Evolutionary conservation across 2,113 vertebrate genomes (phyloP).

Genomic region (Boulengerochromis microlepis): DNA sequence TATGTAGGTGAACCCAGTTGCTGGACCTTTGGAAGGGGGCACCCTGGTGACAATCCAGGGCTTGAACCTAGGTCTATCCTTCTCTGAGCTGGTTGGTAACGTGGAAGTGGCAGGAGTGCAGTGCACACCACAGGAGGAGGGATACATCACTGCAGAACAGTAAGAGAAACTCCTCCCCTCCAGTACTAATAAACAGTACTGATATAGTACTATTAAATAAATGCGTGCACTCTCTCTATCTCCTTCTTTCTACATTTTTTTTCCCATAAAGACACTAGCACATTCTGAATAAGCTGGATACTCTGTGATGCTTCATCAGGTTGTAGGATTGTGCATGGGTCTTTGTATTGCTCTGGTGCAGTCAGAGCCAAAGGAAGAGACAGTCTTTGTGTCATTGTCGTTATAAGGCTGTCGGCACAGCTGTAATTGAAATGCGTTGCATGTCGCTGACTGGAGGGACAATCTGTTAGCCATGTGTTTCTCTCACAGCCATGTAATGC

Average conservation of each 20-base stretch:
- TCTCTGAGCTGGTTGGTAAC: constrained; percentile 86
- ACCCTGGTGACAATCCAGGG: constrained; percentile 91
- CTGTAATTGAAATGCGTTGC: constrained; percentile 77
- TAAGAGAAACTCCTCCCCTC: constrained; percentile 63
- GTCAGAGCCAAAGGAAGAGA: constrained; percentile 39
- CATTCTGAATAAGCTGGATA: neutral
- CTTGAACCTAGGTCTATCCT: constrained; percentile 88
- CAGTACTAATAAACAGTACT: neutral
- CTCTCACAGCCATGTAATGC: constrained; percentile 79
- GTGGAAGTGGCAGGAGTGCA: constrained; percentile 89
- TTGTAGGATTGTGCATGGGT: constrained; percentile 12
- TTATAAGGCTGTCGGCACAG: constrained; percentile 45
- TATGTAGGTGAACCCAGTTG: constrained; percentile 83
- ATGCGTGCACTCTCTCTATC: neutral
- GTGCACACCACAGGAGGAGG: constrained; percentile 80
- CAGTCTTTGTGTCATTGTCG: constrained; percentile 39
- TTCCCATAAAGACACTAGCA: neutral
- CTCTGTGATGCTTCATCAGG: constrained; percentile 22
- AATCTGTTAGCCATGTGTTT: constrained; percentile 81
- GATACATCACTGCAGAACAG: constrained; percentile 92
- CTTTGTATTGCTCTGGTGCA: constrained; percentile 19
- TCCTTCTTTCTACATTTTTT: neutral
- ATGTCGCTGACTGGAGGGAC: constrained; percentile 69
- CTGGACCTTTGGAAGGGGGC: constrained; percentile 88
- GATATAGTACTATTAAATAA: neutral